phyloP scores from a whole-genome alignment of 2,113 vertebrate genomes.

The Mesoclemmys tuberculata region DNA sequence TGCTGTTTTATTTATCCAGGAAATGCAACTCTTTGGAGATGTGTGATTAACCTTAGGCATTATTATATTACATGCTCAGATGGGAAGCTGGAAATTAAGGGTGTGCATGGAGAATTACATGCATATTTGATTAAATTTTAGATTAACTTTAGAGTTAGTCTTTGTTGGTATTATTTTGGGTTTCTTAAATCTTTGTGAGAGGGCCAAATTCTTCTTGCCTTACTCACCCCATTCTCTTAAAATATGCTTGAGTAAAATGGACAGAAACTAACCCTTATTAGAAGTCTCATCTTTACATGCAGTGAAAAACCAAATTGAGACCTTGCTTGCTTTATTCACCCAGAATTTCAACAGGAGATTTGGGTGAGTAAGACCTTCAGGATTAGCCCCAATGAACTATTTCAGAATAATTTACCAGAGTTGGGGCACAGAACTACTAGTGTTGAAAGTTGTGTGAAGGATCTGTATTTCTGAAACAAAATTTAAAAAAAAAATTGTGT shows the following conservation, averaged over 20 bases:
- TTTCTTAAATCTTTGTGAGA: slow-evolving; percentile 18
- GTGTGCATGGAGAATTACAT: slow-evolving; percentile 16
- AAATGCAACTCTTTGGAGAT: not conserved
- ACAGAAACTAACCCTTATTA: slow-evolving; percentile 41
- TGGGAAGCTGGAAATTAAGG: slow-evolving; percentile 34
- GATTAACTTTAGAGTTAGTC: slow-evolving; percentile 23
- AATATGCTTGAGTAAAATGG: slow-evolving; percentile 14
- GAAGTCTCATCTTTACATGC: slow-evolving; percentile 19
- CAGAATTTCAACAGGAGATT: not conserved
- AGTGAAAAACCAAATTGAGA: slow-evolving; percentile 11
- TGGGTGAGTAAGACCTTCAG: not conserved
- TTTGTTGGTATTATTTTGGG: slow-evolving; percentile 19
- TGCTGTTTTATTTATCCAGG: not conserved
- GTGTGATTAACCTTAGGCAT: not conserved
- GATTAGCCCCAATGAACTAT: not conserved
- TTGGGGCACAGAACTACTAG: not conserved
- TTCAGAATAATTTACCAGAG: not conserved
- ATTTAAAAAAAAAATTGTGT: not conserved
- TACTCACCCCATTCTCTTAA: slow-evolving; percentile 32
- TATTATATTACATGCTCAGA: not conserved
- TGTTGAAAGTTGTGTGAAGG: not conserved
- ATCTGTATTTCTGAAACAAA: not conserved
- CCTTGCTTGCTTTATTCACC: slow-evolving; percentile 34
- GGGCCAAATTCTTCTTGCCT: slow-evolving; percentile 33
- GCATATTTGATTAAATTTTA: slow-evolving; percentile 12